These are phyloP conservation scores for Tragelaphus buxtoni DNA, from an alignment of 2,113 vertebrate genomes.

Conservation along the genomic window DNA sequence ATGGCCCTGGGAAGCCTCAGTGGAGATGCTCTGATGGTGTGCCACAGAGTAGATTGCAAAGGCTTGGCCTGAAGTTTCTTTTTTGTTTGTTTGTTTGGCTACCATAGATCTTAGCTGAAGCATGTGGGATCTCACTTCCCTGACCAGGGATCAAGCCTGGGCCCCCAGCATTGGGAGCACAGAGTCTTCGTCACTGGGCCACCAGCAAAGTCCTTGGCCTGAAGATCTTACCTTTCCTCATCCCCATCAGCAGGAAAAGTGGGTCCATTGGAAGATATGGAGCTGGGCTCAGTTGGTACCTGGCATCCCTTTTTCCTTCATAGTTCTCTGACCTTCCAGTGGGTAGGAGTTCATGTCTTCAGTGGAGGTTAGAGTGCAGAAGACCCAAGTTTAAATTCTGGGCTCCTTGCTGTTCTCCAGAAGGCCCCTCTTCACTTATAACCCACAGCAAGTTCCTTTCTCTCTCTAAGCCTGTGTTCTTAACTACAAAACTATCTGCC, in stretches of 20 bases:
- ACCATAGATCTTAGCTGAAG: not conserved
- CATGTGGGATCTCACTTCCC: not conserved
- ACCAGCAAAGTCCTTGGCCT: not conserved
- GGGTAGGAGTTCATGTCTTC: not conserved
- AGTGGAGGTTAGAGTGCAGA: not conserved
- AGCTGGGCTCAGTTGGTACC: not conserved
- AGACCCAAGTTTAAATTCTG: not conserved
- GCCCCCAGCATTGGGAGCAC: not conserved
- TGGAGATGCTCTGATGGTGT: fast-evolving
- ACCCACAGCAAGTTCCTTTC: not conserved
- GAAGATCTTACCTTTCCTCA: not conserved
- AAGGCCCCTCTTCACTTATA: not conserved
- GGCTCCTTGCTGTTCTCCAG: not conserved
- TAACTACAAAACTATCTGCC: not conserved
- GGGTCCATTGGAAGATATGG: not conserved
- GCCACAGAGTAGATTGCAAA: fast-evolving
- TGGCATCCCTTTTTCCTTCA: not conserved
- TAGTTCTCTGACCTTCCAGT: not conserved
- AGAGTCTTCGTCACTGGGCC: not conserved
- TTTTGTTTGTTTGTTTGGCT: not conserved
- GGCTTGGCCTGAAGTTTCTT: fast-evolving
- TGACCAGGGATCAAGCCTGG: not conserved
- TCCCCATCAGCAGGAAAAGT: not conserved
- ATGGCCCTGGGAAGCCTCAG: not conserved
- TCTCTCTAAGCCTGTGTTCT: not conserved